Conservation (phyloP, 2,888 invertebrate genomes). For the Oxycera nigricornis region DNA sequence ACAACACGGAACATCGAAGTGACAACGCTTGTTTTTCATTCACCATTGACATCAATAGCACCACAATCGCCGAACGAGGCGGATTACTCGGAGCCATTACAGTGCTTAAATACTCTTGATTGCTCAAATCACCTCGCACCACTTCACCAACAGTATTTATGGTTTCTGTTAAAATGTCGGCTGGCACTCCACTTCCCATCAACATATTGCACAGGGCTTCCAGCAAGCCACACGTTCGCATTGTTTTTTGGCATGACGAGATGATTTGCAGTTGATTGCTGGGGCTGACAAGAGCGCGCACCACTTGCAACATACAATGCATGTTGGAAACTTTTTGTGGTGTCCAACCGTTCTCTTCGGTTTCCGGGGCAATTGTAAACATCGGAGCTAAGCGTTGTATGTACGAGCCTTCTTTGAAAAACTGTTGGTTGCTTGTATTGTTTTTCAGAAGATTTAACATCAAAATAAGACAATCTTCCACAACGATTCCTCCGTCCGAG, state of each 20-base stretch:
- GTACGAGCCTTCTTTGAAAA: slow-evolving; percentile 97
- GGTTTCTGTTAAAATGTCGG: slow-evolving; percentile 94
- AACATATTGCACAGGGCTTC: slow-evolving; percentile 86
- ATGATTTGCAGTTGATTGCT: slow-evolving; percentile 87
- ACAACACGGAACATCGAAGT: slow-evolving; percentile 91
- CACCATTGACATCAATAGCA: slow-evolving; percentile 97
- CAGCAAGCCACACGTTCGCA: slow-evolving; percentile 84
- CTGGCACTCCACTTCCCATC: slow-evolving; percentile 96
- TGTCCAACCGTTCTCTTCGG: slow-evolving; percentile 82
- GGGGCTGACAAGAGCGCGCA: slow-evolving; percentile 91
- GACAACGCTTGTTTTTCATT: slow-evolving; percentile 96
- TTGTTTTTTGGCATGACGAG: slow-evolving; percentile 84
- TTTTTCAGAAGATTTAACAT: slow-evolving; percentile 93
- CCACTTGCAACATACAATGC: slow-evolving; percentile 88
- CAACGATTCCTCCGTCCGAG: slow-evolving; percentile 95
- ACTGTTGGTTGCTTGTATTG: slow-evolving; percentile 97
- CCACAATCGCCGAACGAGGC: slow-evolving; percentile 91
- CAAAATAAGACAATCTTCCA: slow-evolving; percentile 94
- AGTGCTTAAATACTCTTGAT: slow-evolving; percentile 90
- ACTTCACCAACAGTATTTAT: slow-evolving; percentile 95
- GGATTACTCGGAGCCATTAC: slow-evolving; percentile 93
- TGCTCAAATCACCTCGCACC: slow-evolving; percentile 82
- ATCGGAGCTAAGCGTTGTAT: slow-evolving; percentile 89
- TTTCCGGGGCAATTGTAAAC: slow-evolving; percentile 78
- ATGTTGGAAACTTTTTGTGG: slow-evolving; percentile 95